Conservation (phyloP, 1,140 invertebrate genomes). For the Orchestia grillus region DNA sequence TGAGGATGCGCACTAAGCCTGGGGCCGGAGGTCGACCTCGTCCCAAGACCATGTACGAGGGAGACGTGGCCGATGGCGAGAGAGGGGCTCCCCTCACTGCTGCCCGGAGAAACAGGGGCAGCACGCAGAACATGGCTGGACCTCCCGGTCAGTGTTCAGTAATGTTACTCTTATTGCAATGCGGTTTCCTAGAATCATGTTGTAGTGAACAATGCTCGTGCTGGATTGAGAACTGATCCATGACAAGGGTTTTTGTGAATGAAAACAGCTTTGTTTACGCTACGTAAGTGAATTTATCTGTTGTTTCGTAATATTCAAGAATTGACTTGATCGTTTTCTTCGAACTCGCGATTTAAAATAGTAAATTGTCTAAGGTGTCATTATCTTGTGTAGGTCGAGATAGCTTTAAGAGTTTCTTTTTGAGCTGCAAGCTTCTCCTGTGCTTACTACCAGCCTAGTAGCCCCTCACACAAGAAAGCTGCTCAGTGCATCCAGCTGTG, state of each 20-base stretch:
- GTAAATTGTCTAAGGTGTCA: too few species aligned
- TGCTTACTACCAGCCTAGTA: background rate
- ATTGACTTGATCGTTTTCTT: background rate
- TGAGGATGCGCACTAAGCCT: slow-evolving; percentile 65
- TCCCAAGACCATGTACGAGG: slow-evolving; percentile 66
- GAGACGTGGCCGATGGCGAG: slow-evolving; percentile 56
- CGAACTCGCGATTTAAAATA: too few species aligned
- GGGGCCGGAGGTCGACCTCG: slow-evolving; percentile 61
- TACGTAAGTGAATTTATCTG: background rate
- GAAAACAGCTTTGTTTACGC: background rate
- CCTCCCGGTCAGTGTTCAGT: background rate
- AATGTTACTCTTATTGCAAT: background rate
- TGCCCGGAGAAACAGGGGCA: slow-evolving; percentile 63
- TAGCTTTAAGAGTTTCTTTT: too few species aligned
- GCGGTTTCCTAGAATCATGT: background rate
- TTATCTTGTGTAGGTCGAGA: too few species aligned
- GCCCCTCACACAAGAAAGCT: background rate
- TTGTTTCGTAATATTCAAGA: background rate
- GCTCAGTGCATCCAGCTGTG: background rate
- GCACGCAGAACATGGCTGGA: slow-evolving; percentile 65
- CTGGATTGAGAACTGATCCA: background rate
- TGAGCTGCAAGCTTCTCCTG: too few species aligned
- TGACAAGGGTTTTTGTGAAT: background rate
- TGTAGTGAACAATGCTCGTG: background rate
- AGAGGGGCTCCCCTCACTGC: slow-evolving; percentile 51